phyloP scores from a whole-genome alignment of 2,888 invertebrate genomes.

The Apeira syringaria region DNA sequence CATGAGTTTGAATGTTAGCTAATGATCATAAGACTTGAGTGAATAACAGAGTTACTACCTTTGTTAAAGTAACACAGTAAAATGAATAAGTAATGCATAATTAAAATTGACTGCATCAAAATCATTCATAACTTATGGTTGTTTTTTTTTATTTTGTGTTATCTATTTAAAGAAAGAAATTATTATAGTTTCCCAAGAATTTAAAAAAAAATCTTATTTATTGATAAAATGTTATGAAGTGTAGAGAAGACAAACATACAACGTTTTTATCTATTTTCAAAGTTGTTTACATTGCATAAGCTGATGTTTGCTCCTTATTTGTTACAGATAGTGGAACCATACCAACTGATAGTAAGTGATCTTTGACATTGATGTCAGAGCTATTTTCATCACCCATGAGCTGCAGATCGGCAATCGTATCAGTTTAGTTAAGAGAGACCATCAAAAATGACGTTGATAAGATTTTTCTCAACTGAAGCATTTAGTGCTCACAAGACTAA shows the following conservation, averaged over 20 bases:
- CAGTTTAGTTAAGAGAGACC: constrained; percentile 42
- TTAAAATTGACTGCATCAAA: too few species aligned
- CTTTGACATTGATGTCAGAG: constrained; percentile 78
- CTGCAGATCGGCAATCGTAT: constrained; percentile 23
- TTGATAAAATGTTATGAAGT: too few species aligned
- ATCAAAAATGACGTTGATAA: constrained; percentile 77
- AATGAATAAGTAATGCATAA: too few species aligned
- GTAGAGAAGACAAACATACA: constrained; percentile 2
- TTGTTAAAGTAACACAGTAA: too few species aligned
- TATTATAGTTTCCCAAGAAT: too few species aligned
- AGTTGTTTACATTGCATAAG: constrained; percentile 65
- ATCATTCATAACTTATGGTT: too few species aligned
- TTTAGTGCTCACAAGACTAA: constrained; percentile 84
- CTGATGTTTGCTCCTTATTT: constrained; percentile 64
- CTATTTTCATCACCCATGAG: constrained; percentile 36
- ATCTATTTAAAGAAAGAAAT: too few species aligned
- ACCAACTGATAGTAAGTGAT: constrained; percentile 57
- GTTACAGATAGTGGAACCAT: constrained; percentile 55
- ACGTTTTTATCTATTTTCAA: constrained; percentile 12
- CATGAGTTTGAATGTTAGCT: too few species aligned
- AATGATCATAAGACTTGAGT: too few species aligned
- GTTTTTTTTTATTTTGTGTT: too few species aligned
- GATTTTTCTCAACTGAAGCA: constrained; percentile 85
- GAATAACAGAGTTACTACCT: too few species aligned
- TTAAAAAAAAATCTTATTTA: too few species aligned